Conservation (phyloP, 2,888 invertebrate species). For the Melieria crassipennis region DNA sequence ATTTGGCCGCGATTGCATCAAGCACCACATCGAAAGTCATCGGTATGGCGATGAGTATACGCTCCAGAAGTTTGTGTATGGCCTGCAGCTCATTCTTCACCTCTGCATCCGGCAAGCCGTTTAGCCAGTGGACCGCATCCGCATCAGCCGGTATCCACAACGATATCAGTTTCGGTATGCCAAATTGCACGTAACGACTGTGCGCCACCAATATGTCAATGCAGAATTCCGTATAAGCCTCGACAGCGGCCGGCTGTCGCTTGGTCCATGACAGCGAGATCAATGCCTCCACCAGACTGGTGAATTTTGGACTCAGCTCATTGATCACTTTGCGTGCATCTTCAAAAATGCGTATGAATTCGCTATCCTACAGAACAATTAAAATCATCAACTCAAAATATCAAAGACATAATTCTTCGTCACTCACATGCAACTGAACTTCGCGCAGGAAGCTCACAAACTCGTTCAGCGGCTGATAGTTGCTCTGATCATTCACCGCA, state of each 20-base stretch:
- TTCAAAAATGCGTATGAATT: conserved; percentile 69
- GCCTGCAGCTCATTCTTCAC: conserved; percentile 71
- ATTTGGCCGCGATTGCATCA: conserved; percentile 72
- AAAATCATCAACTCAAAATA: background rate
- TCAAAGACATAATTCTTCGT: background rate
- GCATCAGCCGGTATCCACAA: conserved; percentile 69
- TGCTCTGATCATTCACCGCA: conserved; percentile 48
- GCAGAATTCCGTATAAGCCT: conserved; percentile 72
- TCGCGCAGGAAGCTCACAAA: conserved; percentile 55
- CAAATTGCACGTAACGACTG: conserved; percentile 72
- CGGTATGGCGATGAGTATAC: conserved; percentile 66
- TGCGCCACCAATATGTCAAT: conserved; percentile 76
- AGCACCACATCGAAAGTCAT: conserved; percentile 77
- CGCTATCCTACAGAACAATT: conserved; percentile 67
- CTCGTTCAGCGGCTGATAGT: conserved; percentile 54
- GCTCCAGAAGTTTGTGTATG: conserved; percentile 70
- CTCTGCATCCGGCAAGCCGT: conserved; percentile 70
- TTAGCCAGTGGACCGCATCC: conserved; percentile 70
- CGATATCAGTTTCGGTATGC: conserved; percentile 71
- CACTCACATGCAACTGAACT: conserved; percentile 52
- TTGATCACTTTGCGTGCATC: conserved; percentile 71
- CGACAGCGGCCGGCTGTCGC: conserved; percentile 64
- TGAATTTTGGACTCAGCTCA: conserved; percentile 69
- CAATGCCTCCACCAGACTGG: conserved; percentile 71
- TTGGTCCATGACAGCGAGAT: conserved; percentile 71